Base-by-base conservation (phyloP, 2,797 vertebrate species). In the Bovichtus variegatus region DNA sequence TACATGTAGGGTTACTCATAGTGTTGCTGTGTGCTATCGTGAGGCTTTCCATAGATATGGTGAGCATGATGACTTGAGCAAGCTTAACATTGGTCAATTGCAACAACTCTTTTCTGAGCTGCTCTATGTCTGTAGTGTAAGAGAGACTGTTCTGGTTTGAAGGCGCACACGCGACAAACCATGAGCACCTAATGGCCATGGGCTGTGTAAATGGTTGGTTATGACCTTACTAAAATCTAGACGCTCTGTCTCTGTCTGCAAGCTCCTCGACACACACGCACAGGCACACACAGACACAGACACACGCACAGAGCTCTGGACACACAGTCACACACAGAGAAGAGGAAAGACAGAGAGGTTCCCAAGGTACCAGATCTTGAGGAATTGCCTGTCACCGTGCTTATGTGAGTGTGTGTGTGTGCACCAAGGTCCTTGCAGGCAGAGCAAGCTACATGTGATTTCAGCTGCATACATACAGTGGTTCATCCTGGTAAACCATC, bases 341-440 rank as follows among this genome's bases (percentile, higher is more conserved):
- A 25, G 46, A 76, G 59, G 43, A 31, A 74, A 84, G 63, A 79
- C 75, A 80, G 78, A 76, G 61, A 83, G 80, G 75, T 70, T 83
- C 82, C 82, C 64, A 71, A 82, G 79, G 57, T 50, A 72, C 76
- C 58, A 61, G 78, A 81, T 71, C 84, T 85, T 85, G 84, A 91
- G 78, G 86, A 86, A 84, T 89, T 87, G 77, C 86, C 78, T 84
- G 82, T 91, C 82, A 82, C 46, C 3, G 38, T 43, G n/a, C 82
- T 55, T 76, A 76, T 66, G 68, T 51, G 71, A 44, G 63, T 69
- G 67, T 49, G 47, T 41, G 18, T 77, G 71, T 61, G 70, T 54
- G 74, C 9, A 3, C 54, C 75, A 73, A 86, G 77, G 71, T 81
- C 76, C 23, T 5, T 58, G 63, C 53, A 73, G 73, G 71, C 81